A percentile compares a stretch with the other conserved stretches of the same genome.
phyloP scores from a whole-genome alignment of 2,113 vertebrate genomes.

The Clarias batrachus region DNA sequence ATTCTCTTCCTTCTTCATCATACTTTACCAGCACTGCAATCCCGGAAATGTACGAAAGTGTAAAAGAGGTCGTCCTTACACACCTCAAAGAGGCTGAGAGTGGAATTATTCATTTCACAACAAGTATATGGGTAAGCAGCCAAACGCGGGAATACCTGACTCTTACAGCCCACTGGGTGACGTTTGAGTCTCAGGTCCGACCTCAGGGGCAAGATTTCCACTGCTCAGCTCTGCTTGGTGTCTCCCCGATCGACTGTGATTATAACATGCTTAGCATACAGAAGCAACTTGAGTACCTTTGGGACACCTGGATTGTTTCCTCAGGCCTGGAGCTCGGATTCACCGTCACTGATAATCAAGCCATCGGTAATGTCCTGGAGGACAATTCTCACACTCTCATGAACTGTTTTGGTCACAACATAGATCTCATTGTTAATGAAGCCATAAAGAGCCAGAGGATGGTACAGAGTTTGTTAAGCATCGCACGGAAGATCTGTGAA shows the following conservation, averaged over 20 bases:
- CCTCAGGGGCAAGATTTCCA: conserved; percentile 89
- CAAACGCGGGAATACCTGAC: conserved; percentile 94
- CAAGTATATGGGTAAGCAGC: conserved; percentile 92
- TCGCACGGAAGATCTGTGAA: conserved; percentile 92
- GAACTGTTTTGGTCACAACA: conserved; percentile 90
- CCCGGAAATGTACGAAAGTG: conserved; percentile 93
- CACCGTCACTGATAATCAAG: conserved; percentile 87
- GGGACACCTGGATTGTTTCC: conserved; percentile 93
- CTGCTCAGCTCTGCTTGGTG: conserved; percentile 88
- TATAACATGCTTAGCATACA: conserved; percentile 84
- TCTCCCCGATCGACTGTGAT: conserved; percentile 90
- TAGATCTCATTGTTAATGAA: conserved; percentile 89
- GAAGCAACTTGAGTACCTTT: conserved; percentile 92
- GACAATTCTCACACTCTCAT: conserved; percentile 84
- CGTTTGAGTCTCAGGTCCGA: conserved; percentile 82
- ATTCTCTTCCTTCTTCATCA: conserved; percentile 85
- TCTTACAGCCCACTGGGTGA: conserved; percentile 93
- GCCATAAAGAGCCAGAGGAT: conserved; percentile 97
- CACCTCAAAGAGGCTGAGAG: conserved; percentile 92
- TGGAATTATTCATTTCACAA: conserved; percentile 91
- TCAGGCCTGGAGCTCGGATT: conserved; percentile 88
- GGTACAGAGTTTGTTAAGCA: conserved; percentile 94
- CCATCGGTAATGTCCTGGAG: conserved; percentile 82
- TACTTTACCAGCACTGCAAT: conserved; percentile 95
- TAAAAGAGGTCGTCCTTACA: conserved; percentile 84